Evolutionary conservation across 1,140 invertebrate genomes (phyloP), one percentile per base, ranked within the genome.

Genomic region (Drosophila malerkotliana): DNA sequence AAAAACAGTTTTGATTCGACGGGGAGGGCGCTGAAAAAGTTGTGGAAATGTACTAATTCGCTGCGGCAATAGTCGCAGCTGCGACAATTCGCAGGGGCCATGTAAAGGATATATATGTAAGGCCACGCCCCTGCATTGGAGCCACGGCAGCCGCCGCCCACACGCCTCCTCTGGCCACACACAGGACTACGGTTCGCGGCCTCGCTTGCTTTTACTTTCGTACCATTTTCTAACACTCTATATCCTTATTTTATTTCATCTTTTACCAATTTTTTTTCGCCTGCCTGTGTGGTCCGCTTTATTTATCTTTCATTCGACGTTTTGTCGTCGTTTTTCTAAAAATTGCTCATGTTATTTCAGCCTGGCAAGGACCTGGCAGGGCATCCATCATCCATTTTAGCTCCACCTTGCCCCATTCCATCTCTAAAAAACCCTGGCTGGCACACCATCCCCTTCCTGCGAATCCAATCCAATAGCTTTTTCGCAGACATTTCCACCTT

Each of bases 221-320:
- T 49, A 57, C 47, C 51, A 56, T 69, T 71, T 71, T 68, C 49
- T 71, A 49, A 71, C 66, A 57, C 48, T 69, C 47, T 45, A 63
- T 69, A 66, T 75, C 44, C 48, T 59, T 59, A 60, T 61, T 60
- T 63, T 55, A 62, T 56, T 76, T 54, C 41, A 34, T 63, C 61
- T 74, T 61, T 79, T 61, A 71, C 32, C 57, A 15, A 44, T 56
- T 73, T 73, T 63, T 63, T 60, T 54, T 34, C 41, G 71, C 37
- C 37, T 55, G 53, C 52, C 60, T 54, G 60, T 39, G 52, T 21
- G 45, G 60, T 68, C 55, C 67, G 56, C 85, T 87, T 83, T 90
- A 90, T 90, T 90, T 90, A 90, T 90, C 87, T 90, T 90, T 83
- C 87, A 90, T 90, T 90, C 87, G 87, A 90, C 87, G 80, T 90